These are phyloP conservation scores for Sinonovacula constricta DNA, from an alignment of 1,140 invertebrate species.

Conservation along the genomic window DNA sequence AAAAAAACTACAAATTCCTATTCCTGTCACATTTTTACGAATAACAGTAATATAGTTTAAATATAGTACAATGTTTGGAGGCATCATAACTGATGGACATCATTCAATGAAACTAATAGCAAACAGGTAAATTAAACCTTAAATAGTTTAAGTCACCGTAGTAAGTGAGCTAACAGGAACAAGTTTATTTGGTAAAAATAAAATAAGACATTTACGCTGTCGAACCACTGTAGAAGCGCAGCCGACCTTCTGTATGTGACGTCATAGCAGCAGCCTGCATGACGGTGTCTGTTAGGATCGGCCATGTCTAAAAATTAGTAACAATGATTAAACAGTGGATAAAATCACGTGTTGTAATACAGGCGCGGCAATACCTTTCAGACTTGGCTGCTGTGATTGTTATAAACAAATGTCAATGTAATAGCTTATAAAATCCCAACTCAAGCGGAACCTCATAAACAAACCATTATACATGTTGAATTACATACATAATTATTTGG, in stretches of 20 bases:
- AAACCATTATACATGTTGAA: no score
- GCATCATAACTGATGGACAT: not conserved
- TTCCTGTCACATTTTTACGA: not conserved
- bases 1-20: no score
- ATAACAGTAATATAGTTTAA: not conserved
- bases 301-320: slow-evolving; percentile 79
- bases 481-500: no score
- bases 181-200: not conserved
- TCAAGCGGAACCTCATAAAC: no score
- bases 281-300: slow-evolving; percentile 79
- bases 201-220: slow-evolving; percentile 77
- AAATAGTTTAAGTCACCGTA: not conserved
- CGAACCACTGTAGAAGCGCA: slow-evolving; percentile 83
- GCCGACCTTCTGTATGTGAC: slow-evolving; percentile 80
- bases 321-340: not conserved
- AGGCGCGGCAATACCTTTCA: not conserved
- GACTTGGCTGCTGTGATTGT: no score
- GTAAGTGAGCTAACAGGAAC: not conserved
- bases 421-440: not conserved
- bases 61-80: not conserved
- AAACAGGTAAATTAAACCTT: not conserved
- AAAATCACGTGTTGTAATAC: not conserved
- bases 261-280: slow-evolving; percentile 80
- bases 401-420: not conserved
- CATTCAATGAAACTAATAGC: not conserved